A percentile compares a stretch with the other conserved stretches of the same genome.
Conservation (phyloP, 1,140 invertebrate genomes). For the Drosophila sulfurigaster region DNA sequence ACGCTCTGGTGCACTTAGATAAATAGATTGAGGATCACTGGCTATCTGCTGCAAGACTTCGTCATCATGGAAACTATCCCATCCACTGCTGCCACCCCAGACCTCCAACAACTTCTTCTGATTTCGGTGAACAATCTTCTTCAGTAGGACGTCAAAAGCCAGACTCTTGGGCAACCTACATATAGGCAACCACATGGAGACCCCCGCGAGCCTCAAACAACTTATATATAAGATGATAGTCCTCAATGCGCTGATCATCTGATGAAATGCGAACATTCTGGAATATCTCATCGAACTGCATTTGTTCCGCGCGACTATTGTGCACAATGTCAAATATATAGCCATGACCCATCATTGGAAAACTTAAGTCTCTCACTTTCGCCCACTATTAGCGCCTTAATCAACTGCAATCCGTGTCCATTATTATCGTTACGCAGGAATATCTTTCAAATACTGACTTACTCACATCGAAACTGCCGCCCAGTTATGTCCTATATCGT, state of each 20-base stretch:
- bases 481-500: slow-evolving; percentile 89
- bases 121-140: slow-evolving; percentile 27
- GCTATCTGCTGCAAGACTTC: slow-evolving; percentile 32
- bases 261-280: slow-evolving; percentile 56
- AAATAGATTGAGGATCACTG: slow-evolving; percentile 37
- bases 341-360: slow-evolving; percentile 57
- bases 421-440: slow-evolving; percentile 55
- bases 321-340: slow-evolving; percentile 86
- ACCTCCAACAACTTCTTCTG: slow-evolving; percentile 40
- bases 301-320: slow-evolving; percentile 85
- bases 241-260: slow-evolving; percentile 73
- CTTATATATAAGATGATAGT: slow-evolving; percentile 69
- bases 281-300: slow-evolving; percentile 69
- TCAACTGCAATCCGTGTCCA: slow-evolving; percentile 67
- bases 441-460: not conserved
- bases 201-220: slow-evolving; percentile 57
- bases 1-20: slow-evolving; percentile 36
- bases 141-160: slow-evolving; percentile 41
- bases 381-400: slow-evolving; percentile 74
- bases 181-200: slow-evolving; percentile 61
- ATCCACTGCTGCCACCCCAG: slow-evolving; percentile 23
- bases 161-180: slow-evolving; percentile 40
- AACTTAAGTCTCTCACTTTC: slow-evolving; percentile 43
- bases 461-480: slow-evolving; percentile 76
- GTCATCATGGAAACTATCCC: slow-evolving; percentile 51